A percentile compares a stretch with the other conserved stretches of the same genome.
phyloP scores from a whole-genome alignment of 2,113 vertebrate genomes.

The Caranx melampygus region DNA sequence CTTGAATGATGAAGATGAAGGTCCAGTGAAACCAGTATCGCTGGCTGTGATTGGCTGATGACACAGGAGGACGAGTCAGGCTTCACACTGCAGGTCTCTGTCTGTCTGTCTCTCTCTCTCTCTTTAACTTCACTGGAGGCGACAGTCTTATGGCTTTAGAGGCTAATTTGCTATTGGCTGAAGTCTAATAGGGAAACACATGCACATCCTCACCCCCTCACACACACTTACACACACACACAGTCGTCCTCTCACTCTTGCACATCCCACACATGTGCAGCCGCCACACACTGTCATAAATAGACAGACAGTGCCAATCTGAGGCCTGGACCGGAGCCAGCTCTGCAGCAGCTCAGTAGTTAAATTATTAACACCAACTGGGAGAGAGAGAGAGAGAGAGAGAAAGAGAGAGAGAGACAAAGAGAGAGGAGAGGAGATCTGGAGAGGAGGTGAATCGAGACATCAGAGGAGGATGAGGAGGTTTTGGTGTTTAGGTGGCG shows the following conservation, averaged over 20 bases:
- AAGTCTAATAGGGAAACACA: conserved; percentile 56
- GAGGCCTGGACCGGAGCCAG: conserved; percentile 80
- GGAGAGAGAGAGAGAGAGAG: conserved; percentile 80
- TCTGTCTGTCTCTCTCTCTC: conserved; percentile 25
- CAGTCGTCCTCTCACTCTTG: conserved; percentile 61
- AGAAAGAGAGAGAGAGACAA: conserved; percentile 81
- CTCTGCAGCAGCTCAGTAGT: conserved; percentile 82
- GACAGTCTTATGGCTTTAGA: conserved; percentile 57
- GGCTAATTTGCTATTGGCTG: conserved; percentile 66
- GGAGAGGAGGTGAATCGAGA: conserved; percentile 68
- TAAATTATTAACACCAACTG: conserved; percentile 85
- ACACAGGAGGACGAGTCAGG: conserved; percentile 10
- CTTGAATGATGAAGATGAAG: not conserved
- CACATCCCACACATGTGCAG: conserved; percentile 79
- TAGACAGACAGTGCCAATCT: conserved; percentile 81
- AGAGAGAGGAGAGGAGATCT: conserved; percentile 68
- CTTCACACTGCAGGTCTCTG: conserved; percentile 4
- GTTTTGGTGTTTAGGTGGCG: conserved; percentile 20
- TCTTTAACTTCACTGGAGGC: conserved; percentile 41
- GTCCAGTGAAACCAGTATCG: conserved; percentile 3
- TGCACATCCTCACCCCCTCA: conserved; percentile 28
- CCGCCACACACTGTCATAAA: conserved; percentile 79
- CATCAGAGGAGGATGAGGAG: conserved; percentile 42
- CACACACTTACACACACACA: conserved; percentile 25
- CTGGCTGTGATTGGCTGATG: not conserved